These are phyloP conservation scores for Grammomys surdaster DNA, from an alignment of 2,113 vertebrate genomes.

Conservation along the genomic window DNA sequence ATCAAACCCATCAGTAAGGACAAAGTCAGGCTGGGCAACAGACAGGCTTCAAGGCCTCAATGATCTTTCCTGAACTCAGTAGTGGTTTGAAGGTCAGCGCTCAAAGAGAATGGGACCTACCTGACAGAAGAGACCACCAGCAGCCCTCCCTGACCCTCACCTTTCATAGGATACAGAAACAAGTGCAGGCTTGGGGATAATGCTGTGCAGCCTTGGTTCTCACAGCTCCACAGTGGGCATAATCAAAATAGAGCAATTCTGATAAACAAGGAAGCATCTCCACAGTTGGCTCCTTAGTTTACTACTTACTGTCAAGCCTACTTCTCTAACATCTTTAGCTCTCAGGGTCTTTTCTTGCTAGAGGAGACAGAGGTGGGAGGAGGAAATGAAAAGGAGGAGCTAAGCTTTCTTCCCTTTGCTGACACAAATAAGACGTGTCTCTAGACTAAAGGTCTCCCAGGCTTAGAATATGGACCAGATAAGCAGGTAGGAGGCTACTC, in stretches of 20 bases:
- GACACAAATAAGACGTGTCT: background rate
- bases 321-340: background rate
- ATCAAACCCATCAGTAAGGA: background rate
- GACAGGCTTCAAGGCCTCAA: background rate
- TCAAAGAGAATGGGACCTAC: background rate
- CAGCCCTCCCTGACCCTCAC: background rate
- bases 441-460: background rate
- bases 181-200: background rate
- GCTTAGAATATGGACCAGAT: background rate
- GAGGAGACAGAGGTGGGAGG: background rate
- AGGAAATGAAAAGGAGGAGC: background rate
- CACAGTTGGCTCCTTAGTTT: background rate
- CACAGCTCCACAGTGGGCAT: background rate
- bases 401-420: background rate
- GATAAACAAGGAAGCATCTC: constrained; percentile 5
- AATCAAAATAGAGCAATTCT: background rate
- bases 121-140: background rate
- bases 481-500: background rate
- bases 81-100: background rate
- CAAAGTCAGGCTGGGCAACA: background rate
- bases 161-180: background rate
- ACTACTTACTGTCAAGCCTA: background rate
- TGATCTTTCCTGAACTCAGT: background rate
- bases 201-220: background rate
- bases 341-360: background rate